phyloP scores from a whole-genome alignment of 2,797 vertebrate species.

The Paguma larvata region DNA sequence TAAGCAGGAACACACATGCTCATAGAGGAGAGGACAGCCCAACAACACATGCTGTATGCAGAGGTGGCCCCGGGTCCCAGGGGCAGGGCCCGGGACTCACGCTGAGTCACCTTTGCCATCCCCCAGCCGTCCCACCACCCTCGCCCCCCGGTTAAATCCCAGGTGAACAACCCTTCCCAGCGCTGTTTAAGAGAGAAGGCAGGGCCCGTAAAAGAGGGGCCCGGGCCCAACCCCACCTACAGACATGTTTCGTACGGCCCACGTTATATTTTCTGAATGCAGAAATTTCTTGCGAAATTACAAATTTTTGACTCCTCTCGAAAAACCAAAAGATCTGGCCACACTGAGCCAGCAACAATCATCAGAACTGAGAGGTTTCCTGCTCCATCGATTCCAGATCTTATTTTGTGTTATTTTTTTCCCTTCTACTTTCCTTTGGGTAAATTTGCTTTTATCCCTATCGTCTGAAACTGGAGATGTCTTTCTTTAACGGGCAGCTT shows the following conservation, averaged over 20 bases:
- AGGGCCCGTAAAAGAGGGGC: neutral
- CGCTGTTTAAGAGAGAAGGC: neutral
- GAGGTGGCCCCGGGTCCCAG: neutral
- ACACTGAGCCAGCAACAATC: neutral
- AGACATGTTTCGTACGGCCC: neutral
- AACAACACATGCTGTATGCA: accelerated
- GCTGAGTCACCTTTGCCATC: neutral
- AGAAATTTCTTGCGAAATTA: slow-evolving; percentile 1
- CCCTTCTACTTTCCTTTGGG: neutral
- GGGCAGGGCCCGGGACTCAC: neutral
- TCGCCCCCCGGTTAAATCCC: neutral
- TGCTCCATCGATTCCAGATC: neutral
- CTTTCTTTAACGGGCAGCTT: neutral
- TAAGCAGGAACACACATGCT: neutral
- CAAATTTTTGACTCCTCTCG: neutral
- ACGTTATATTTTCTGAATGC: neutral
- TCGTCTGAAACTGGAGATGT: neutral
- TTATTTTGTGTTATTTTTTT: neutral
- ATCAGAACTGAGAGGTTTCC: neutral
- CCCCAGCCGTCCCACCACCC: too few species aligned
- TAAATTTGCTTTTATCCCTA: neutral
- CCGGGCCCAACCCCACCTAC: too few species aligned
- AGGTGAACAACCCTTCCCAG: neutral
- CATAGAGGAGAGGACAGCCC: neutral
- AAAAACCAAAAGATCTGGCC: neutral